Conservation (phyloP, 2,888 invertebrate species). For the Cactoblastis cactorum region DNA sequence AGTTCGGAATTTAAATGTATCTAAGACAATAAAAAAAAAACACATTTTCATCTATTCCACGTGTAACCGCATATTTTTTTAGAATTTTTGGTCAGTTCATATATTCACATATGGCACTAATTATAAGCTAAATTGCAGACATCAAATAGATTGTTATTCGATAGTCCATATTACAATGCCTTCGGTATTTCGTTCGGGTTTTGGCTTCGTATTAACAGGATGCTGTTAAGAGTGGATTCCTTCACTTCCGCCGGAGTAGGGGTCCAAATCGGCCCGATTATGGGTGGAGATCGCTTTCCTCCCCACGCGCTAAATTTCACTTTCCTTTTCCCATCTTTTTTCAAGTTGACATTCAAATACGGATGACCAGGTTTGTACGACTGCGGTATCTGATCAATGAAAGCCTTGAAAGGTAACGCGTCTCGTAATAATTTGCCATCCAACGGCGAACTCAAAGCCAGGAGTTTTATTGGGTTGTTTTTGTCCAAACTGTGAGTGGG, state of each 20-base stretch:
- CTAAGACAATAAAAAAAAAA: not conserved
- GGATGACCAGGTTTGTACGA: constrained; percentile 63
- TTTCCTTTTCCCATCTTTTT: constrained; percentile 69
- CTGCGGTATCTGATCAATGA: constrained; percentile 49
- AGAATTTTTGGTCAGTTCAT: constrained; percentile 17
- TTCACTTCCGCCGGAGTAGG: constrained; percentile 49
- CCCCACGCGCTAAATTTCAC: constrained; percentile 74
- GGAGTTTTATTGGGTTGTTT: constrained; percentile 55
- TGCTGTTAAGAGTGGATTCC: constrained; percentile 52
- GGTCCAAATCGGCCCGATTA: constrained; percentile 72
- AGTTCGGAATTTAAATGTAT: no score
- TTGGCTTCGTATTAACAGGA: constrained; percentile 52
- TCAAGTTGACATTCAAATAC: constrained; percentile 56
- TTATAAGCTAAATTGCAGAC: constrained; percentile 23
- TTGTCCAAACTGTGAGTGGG: constrained; percentile 52
- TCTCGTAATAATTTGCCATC: constrained; percentile 45
- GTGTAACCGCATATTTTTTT: constrained; percentile 22
- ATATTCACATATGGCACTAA: constrained; percentile 46
- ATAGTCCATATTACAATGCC: constrained; percentile 35
- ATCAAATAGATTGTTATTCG: constrained; percentile 29
- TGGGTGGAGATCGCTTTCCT: constrained; percentile 66
- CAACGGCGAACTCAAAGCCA: constrained; percentile 48
- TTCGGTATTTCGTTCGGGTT: constrained; percentile 30
- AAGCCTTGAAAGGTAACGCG: constrained; percentile 55
- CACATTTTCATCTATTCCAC: not conserved